Evolutionary conservation across 2,888 invertebrate species (phyloP), one percentile per base, ranked within the genome.

Genomic region (Ceraclea dissimilis): DNA sequence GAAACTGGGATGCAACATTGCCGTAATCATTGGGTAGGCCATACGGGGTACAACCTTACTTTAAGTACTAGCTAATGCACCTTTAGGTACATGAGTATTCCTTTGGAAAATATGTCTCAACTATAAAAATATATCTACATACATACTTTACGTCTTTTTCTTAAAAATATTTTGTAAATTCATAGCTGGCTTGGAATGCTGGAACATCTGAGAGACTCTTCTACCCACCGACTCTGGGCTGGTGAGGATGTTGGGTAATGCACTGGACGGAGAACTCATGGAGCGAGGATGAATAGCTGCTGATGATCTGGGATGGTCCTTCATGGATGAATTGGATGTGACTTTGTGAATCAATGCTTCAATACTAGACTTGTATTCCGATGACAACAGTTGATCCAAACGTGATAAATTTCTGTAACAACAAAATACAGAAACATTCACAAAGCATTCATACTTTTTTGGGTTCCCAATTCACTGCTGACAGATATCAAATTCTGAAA

Each of bases 81-180:
- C n/a, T n/a, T n/a, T n/a, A n/a, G n/a, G n/a, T n/a, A n/a, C n/a
- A n/a, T n/a, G n/a, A n/a, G n/a, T n/a, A n/a, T n/a, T n/a, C n/a
- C n/a, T n/a, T n/a, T n/a, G n/a, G n/a, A n/a, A n/a, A n/a, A n/a
- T n/a, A n/a, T n/a, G n/a, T n/a, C n/a, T n/a, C n/a, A n/a, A n/a
- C n/a, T n/a, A n/a, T n/a, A n/a, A n/a, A n/a, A n/a, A n/a, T n/a
- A n/a, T n/a, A n/a, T n/a, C n/a, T n/a, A n/a, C n/a, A 6, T 26
- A 26, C 26, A 26, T 6, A 10, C 10, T 39, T 34, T 75, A 77
- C 20, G 75, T 71, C 65, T 78, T 78, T 68, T 78, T 78, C 62
- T 77, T 78, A 59, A 78, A 78, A 65, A 78, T 76, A 59, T 71
- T 77, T 57, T 70, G 77, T 44, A 78, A 60, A 60, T 76, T 75